Percentiles rank a stretch among this genome's conserved stretches.
These are phyloP conservation scores for Copidosoma aretas DNA, from an alignment of 2,888 invertebrate species.

Conservation along the genomic window DNA sequence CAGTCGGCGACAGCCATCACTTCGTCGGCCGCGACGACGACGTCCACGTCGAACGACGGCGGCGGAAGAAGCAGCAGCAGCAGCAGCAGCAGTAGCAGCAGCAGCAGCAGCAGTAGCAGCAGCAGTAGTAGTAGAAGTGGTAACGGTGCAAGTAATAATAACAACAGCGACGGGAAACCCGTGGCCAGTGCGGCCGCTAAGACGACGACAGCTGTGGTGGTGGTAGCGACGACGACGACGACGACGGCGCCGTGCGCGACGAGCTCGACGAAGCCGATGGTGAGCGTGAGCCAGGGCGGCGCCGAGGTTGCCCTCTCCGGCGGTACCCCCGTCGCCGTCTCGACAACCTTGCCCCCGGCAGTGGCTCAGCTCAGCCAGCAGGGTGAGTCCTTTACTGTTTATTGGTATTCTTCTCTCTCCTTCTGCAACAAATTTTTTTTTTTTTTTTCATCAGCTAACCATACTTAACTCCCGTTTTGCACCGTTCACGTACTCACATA, in stretches of 20 bases:
- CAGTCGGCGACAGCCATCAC: background rate
- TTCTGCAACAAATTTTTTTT: no score
- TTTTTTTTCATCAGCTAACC: no score
- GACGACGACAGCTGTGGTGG: background rate
- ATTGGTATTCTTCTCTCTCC: no score
- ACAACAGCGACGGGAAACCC: background rate
- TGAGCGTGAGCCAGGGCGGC: conserved; percentile 55
- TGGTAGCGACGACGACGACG: conserved; percentile 12
- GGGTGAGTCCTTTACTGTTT: conserved; percentile 59
- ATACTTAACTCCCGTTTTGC: no score
- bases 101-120: background rate
- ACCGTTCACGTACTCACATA: no score
- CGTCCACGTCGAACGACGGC: background rate
- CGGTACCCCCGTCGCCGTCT: conserved; percentile 69
- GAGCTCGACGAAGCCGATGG: conserved; percentile 35
- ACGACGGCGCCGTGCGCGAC: background rate
- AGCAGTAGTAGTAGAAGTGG: background rate
- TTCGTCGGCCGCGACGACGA: background rate
- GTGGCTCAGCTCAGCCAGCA: conserved; percentile 70
- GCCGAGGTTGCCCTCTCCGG: conserved; percentile 70
- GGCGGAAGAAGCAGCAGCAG: background rate
- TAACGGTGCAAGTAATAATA: no score
- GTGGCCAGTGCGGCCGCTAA: background rate
- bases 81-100: background rate
- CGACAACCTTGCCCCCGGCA: conserved; percentile 69